Evolutionary conservation across 1,140 invertebrate species (phyloP).

Genomic region (Copidosoma floridanum): DNA sequence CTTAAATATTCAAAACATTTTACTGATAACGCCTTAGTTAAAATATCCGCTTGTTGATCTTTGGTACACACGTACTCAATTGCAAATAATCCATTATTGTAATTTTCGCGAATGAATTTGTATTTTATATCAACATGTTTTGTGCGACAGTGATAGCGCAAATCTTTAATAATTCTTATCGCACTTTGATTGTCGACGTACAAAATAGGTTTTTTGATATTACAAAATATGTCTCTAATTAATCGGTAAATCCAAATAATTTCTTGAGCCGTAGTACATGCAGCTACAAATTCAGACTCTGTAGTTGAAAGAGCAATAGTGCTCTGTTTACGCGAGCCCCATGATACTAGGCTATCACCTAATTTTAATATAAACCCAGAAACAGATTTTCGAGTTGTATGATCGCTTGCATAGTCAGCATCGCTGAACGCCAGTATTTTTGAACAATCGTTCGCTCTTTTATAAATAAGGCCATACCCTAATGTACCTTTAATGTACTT

Average conservation of each 20-base stretch:
- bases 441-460: not conserved
- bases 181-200: no score
- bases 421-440: slow-evolving; percentile 29
- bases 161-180: no score
- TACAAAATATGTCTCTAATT: not conserved
- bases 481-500: slow-evolving; percentile 38
- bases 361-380: slow-evolving; percentile 28
- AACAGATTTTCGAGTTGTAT: slow-evolving; percentile 21
- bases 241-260: not conserved
- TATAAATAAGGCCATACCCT: slow-evolving; percentile 26
- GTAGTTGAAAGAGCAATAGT: slow-evolving; percentile 19
- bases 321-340: slow-evolving; percentile 37
- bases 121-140: slow-evolving; percentile 40
- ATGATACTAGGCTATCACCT: slow-evolving; percentile 24
- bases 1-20: no score
- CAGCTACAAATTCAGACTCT: no score
- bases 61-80: not conserved
- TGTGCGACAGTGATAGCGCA: slow-evolving; percentile 5
- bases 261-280: not conserved
- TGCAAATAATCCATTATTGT: not conserved
- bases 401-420: slow-evolving; percentile 34
- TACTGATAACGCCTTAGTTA: no score
- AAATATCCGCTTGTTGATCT: not conserved
- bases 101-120: slow-evolving; percentile 27
- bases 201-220: slow-evolving; percentile 24